Conservation (phyloP, 2,888 invertebrate genomes). For the Cantharis rustica region DNA sequence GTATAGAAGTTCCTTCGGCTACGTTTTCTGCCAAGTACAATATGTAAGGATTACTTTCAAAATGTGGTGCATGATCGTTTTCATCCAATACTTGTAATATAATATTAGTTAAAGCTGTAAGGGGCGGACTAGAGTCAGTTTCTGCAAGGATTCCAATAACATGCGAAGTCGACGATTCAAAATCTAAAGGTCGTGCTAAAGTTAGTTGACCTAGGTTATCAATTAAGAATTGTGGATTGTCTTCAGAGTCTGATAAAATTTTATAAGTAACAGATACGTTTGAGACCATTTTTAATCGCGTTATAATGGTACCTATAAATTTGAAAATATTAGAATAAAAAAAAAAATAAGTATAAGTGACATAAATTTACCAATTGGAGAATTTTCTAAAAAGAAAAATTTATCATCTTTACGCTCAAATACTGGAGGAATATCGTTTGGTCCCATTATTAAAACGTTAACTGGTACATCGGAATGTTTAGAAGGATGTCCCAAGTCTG, state of each 20-base stretch:
- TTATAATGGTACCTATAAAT: conserved; percentile 65
- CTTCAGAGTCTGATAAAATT: conserved; percentile 65
- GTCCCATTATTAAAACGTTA: conserved; percentile 75
- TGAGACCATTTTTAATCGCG: conserved; percentile 69
- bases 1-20: conserved; percentile 74
- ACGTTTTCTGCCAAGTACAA: conserved; percentile 82
- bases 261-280: conserved; percentile 66
- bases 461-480: conserved; percentile 84
- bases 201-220: conserved; percentile 76
- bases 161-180: conserved; percentile 73
- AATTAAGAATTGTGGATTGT: conserved; percentile 70
- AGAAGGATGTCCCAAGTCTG: conserved; percentile 76
- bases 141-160: conserved; percentile 73
- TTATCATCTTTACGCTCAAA: conserved; percentile 76
- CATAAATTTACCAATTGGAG: conserved; percentile 61
- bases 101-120: conserved; percentile 73
- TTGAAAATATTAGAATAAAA: neutral
- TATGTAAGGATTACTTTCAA: conserved; percentile 83
- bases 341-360: neutral
- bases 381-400: conserved; percentile 81
- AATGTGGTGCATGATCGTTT: conserved; percentile 87
- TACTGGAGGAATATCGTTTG: conserved; percentile 71
- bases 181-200: conserved; percentile 74
- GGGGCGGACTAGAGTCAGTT: conserved; percentile 72
- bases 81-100: conserved; percentile 83